These are phyloP conservation scores for Fundulus diaphanus DNA, from an alignment of 2,797 vertebrate species.

Conservation along the genomic window DNA sequence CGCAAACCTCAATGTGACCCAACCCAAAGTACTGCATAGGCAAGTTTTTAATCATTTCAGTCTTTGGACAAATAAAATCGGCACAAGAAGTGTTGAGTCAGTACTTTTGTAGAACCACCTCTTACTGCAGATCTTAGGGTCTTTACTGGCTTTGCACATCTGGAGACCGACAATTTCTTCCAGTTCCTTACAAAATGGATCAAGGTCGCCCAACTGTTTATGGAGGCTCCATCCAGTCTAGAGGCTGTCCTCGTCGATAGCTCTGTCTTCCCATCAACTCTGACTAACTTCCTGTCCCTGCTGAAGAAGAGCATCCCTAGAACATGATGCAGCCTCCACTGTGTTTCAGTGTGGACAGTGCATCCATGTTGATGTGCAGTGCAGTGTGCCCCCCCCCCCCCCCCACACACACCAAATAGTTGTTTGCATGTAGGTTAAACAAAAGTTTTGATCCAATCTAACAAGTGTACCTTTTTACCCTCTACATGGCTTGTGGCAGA, in stretches of 20 bases:
- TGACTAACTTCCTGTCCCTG: not conserved
- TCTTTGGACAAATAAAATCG: not conserved
- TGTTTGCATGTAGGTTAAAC: not conserved
- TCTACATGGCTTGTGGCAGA: not conserved
- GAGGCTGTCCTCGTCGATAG: not conserved
- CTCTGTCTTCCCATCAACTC: not conserved
- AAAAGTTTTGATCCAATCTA: not conserved
- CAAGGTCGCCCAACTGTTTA: not conserved
- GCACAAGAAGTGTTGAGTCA: no score
- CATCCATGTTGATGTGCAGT: no score
- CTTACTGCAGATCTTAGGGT: not conserved
- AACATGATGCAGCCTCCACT: no score
- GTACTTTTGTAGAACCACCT: no score
- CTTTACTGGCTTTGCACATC: not conserved
- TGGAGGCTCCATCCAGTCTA: no score
- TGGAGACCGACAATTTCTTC: not conserved
- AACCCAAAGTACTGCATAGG: no score
- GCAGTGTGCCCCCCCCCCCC: no score
- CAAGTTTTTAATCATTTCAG: no score
- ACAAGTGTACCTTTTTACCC: not conserved
- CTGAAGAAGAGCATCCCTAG: no score
- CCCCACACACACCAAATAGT: no score
- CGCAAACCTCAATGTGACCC: no score
- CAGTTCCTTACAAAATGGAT: not conserved
- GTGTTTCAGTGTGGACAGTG: no score